Evolutionary conservation across 2,888 invertebrate species (phyloP).

Genomic region (Latrodectus elegans): DNA sequence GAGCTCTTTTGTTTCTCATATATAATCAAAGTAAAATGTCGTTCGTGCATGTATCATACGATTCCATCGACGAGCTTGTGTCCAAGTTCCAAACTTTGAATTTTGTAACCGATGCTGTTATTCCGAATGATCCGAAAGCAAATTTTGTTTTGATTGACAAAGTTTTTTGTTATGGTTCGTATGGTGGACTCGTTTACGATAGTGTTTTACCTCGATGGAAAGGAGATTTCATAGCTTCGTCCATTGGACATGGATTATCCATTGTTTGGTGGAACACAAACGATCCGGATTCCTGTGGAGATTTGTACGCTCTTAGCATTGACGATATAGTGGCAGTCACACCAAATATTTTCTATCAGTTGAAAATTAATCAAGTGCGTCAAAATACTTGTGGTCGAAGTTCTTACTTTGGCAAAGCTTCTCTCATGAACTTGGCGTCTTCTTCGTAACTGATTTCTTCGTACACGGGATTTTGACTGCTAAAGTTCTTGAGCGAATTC

Average conservation of each 20-base stretch:
- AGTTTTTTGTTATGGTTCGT: neutral
- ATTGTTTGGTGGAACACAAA: constrained; percentile 4
- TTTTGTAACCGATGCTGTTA: neutral
- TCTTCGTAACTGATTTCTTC: neutral
- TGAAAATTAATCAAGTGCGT: neutral
- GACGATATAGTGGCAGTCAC: neutral
- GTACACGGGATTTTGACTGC: neutral
- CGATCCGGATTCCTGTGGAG: neutral
- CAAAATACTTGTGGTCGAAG: neutral
- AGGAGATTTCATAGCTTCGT: neutral
- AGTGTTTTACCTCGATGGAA: neutral
- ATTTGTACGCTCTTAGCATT: neutral
- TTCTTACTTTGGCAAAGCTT: neutral
- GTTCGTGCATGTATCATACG: neutral
- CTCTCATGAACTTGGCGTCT: neutral
- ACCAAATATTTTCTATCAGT: neutral
- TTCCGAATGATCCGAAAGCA: neutral
- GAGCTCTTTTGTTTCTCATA: neutral
- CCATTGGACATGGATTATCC: neutral
- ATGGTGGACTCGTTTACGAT: neutral
- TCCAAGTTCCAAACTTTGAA: neutral
- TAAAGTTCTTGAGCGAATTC: neutral
- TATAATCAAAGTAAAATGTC: neutral
- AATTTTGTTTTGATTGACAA: neutral
- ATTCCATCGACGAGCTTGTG: neutral